These are phyloP conservation scores for Ardeotis arabs DNA, from an alignment of 2,113 vertebrate genomes.

Conservation along the genomic window DNA sequence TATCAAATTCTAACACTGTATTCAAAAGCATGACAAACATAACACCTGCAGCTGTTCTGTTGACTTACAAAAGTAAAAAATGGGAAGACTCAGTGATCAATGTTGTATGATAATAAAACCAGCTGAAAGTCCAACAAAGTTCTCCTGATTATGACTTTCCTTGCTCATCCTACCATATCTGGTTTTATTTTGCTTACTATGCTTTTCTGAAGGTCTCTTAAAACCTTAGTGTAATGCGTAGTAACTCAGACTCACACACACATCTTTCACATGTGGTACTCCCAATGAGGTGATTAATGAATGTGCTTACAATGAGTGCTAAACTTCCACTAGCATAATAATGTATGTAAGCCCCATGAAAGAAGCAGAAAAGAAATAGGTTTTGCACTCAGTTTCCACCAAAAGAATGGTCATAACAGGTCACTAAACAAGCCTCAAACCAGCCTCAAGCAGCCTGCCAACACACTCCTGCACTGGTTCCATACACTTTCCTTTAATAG, in stretches of 20 bases:
- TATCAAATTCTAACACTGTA: neutral
- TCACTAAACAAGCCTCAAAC: neutral
- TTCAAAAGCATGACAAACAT: neutral
- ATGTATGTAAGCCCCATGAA: neutral
- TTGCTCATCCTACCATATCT: neutral
- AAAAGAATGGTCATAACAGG: neutral
- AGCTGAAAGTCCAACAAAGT: neutral
- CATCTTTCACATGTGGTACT: neutral
- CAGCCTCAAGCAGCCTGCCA: neutral
- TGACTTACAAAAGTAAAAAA: neutral
- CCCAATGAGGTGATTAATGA: neutral
- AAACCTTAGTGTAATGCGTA: neutral
- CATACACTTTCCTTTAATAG: neutral
- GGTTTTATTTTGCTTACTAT: neutral
- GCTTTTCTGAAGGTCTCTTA: neutral
- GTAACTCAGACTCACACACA: neutral
- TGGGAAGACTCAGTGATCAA: rapidly evolving
- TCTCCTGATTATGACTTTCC: neutral
- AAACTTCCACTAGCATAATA: neutral
- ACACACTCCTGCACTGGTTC: neutral
- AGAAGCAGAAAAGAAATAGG: neutral
- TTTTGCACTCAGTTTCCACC: neutral
- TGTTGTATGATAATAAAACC: neutral
- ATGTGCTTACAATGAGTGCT: neutral
- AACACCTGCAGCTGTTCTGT: neutral